Base-by-base conservation (phyloP, 2,113 vertebrate species). In the Oreochromis niloticus region DNA sequence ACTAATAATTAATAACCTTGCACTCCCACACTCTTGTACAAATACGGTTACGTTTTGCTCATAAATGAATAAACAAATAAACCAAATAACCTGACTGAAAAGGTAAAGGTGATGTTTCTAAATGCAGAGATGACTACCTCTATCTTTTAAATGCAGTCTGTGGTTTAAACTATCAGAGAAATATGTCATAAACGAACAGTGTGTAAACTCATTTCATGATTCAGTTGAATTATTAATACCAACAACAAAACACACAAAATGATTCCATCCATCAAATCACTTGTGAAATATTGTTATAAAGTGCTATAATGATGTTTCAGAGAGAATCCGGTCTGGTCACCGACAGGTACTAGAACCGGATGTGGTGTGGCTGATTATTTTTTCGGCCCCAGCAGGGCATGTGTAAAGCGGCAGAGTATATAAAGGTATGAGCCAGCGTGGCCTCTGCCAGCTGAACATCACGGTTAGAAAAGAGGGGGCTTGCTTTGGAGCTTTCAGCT, bases 371-470 rank as follows among this genome's bases (percentile, higher is more conserved):
- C 22, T 73, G 68, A 1, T 27, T 50, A 12, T 78, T 92, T 14
- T 9, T 85, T 27, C 36, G 11, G 61, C 61, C 36, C 24, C 19
- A 36, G 54, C 17, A 30, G 84, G 61, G 75, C 63, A 43, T 8
- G 63, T 73, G 39, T 83, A 24, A 68, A 80, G n/a, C 34, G 22
- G 52, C 32, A 11, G 85, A 79, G 83, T 95, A 96, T 96, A 94
- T 94, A 96, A 95, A 91, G 89, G 81, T 89, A 36, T 59, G 91
- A 79, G 80, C 81, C 11, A 0, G 27, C 48, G 14, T 3, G 89
- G 78, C 91, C 93, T 95, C 82, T 11, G 57, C 61, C 59, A 46
- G 85, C 19, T 16, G 4, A 59, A 79, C 90, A 83, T 82, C 88
- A 81, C 92, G 48, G 86, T 48, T 16, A 56, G 73, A 41, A 5